Conservation (phyloP, 2,888 invertebrate species). For the Linnaemya tessellans region DNA sequence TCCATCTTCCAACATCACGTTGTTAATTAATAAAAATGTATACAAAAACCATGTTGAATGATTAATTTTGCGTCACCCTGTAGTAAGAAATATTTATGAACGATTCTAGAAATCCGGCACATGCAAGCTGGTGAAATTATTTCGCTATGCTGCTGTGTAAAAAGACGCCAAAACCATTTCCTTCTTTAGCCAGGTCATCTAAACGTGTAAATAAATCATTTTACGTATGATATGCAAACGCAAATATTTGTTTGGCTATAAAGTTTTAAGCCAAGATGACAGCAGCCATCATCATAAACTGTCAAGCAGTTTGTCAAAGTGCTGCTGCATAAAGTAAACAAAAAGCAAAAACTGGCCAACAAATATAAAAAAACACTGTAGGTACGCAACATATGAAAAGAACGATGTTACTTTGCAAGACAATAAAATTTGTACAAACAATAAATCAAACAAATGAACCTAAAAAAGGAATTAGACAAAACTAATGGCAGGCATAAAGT, state of each 20-base stretch:
- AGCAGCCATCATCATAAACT: background rate
- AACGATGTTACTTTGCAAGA: background rate
- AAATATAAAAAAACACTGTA: slow-evolving; percentile 9
- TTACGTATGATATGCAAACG: slow-evolving; percentile 1
- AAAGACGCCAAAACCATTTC: background rate
- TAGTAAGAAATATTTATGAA: no score
- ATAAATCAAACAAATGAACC: slow-evolving; percentile 13
- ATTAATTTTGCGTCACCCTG: no score
- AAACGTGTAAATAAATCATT: slow-evolving; percentile 32
- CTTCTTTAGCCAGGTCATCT: background rate
- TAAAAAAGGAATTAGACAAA: slow-evolving; percentile 9
- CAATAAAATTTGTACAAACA: background rate
- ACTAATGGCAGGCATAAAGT: background rate
- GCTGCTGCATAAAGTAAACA: background rate
- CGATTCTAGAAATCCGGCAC: no score
- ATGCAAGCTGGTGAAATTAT: no score
- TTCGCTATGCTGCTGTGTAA: no score
- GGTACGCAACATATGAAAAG: slow-evolving; percentile 53
- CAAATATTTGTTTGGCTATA: slow-evolving; percentile 13
- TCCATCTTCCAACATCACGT: no score
- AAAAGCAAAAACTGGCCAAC: background rate
- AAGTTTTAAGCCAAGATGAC: slow-evolving; percentile 22
- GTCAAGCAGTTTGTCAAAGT: slow-evolving; percentile 7
- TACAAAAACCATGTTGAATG: no score
- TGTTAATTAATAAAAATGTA: no score